Evolutionary conservation across 2,113 vertebrate genomes (phyloP).

Genomic region (Elaphurus davidianus): DNA sequence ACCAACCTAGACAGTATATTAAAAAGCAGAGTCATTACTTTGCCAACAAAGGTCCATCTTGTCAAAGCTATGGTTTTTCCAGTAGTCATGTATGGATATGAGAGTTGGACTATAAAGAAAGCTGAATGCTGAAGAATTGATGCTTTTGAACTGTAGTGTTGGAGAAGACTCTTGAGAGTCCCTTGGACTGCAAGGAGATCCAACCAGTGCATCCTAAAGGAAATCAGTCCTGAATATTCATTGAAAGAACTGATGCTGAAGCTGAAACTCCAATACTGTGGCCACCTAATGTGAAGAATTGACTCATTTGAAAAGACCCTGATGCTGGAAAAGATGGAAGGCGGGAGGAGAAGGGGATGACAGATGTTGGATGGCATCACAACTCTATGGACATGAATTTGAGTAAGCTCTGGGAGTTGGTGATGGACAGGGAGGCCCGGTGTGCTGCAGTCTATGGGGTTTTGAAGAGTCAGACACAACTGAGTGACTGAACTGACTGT

Average conservation of each 20-base stretch:
- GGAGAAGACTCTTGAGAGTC: background rate
- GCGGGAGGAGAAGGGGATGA: background rate
- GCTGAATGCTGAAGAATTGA: background rate
- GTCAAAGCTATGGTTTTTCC: background rate
- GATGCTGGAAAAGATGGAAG: background rate
- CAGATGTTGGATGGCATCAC: background rate
- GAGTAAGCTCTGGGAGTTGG: background rate
- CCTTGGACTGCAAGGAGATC: background rate
- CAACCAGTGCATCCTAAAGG: background rate
- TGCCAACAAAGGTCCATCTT: background rate
- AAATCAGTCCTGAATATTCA: background rate
- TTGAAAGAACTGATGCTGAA: background rate
- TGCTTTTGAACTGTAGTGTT: background rate
- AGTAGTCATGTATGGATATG: background rate
- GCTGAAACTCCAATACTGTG: background rate
- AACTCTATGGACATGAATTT: background rate
- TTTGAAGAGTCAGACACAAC: background rate
- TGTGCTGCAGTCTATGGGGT: background rate
- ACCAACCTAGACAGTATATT: background rate
- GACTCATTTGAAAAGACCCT: background rate
- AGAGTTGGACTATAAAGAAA: background rate
- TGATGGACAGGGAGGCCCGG: background rate
- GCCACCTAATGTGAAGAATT: background rate
- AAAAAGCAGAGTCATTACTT: background rate
- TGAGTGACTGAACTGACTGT: background rate